phyloP scores from a whole-genome alignment of 64 coral and sea anemone species.

The Trachythela sp. region DNA sequence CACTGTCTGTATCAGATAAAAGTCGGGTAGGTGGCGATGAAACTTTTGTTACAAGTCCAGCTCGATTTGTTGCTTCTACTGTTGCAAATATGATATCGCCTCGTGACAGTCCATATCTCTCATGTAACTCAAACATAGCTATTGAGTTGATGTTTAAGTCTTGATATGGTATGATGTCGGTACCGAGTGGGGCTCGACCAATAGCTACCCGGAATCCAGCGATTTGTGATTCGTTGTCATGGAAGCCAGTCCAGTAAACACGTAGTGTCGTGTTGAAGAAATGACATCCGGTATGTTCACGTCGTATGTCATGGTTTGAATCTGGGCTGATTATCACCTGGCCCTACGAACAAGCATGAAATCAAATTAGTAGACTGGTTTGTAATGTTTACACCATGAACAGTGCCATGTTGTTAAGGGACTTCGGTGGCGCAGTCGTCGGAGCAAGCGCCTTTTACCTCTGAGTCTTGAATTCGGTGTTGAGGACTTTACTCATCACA shows the following conservation, averaged over 20 bases:
- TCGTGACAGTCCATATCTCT: neutral
- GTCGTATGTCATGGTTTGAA: constrained; percentile 50
- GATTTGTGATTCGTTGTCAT: constrained; percentile 50
- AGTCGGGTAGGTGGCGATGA: constrained; percentile 72
- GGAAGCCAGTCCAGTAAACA: too few relatives aligned
- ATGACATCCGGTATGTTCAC: constrained; percentile 74
- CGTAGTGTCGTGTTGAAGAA: constrained; percentile 59
- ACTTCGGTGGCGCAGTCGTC: too few relatives aligned
- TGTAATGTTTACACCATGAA: too few relatives aligned
- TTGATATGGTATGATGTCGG: constrained; percentile 44
- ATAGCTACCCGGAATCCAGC: constrained; percentile 55
- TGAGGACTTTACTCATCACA: too few relatives aligned
- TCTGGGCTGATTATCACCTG: neutral
- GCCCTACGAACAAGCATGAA: neutral
- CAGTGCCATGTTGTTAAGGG: too few relatives aligned
- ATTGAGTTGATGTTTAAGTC: constrained; percentile 57
- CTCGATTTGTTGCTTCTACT: constrained; percentile 62
- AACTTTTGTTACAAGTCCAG: constrained; percentile 46
- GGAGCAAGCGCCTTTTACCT: too few relatives aligned
- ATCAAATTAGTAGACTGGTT: too few relatives aligned
- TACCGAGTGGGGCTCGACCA: constrained; percentile 36
- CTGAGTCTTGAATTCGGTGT: too few relatives aligned
- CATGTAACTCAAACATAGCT: constrained; percentile 32
- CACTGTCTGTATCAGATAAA: constrained; percentile 52
- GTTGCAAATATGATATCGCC: constrained; percentile 64